Percentiles rank a stretch among this genome's conserved stretches.
Conservation (phyloP, 1,140 invertebrate genomes). For the Antheraea mylitta region DNA sequence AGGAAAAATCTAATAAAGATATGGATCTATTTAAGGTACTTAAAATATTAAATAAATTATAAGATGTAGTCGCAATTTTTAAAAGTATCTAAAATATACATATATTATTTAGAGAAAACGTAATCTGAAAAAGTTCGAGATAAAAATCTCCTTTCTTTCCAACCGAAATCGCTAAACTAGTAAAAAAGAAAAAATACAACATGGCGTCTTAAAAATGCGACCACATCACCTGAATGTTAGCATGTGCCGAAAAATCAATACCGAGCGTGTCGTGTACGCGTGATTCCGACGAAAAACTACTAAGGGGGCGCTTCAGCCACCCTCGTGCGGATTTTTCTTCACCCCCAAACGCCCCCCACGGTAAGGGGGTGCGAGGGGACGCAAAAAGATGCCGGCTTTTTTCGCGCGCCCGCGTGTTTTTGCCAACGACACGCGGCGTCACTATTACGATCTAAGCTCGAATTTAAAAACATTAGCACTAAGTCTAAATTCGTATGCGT, state of each 20-base stretch:
- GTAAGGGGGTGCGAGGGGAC: constrained; percentile 35
- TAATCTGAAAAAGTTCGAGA: no score
- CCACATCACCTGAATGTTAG: constrained; percentile 32
- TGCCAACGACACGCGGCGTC: constrained; percentile 23
- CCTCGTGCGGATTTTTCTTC: constrained; percentile 56
- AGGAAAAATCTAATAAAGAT: no score
- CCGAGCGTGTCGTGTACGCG: constrained; percentile 40
- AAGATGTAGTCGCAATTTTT: no score
- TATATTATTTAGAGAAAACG: no score
- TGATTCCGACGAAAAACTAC: constrained; percentile 52
- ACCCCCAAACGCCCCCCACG: constrained; percentile 37
- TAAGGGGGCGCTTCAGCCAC: constrained; percentile 27
- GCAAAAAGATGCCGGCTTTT: constrained; percentile 50
- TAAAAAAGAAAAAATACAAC: constrained; percentile 1
- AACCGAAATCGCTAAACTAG: neutral
- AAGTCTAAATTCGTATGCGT: neutral
- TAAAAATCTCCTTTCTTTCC: neutral
- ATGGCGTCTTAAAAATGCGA: constrained; percentile 19
- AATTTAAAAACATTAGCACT: neutral
- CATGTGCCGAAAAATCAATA: constrained; percentile 52
- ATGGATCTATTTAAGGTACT: no score
- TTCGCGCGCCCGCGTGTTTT: constrained; percentile 42
- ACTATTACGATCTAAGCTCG: neutral
- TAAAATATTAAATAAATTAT: no score
- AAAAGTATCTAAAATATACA: no score